Percentiles rank a stretch among this genome's conserved stretches.
Conservation (phyloP, 2,797 vertebrate genomes). For the Parauchenoglanis punctatus region DNA sequence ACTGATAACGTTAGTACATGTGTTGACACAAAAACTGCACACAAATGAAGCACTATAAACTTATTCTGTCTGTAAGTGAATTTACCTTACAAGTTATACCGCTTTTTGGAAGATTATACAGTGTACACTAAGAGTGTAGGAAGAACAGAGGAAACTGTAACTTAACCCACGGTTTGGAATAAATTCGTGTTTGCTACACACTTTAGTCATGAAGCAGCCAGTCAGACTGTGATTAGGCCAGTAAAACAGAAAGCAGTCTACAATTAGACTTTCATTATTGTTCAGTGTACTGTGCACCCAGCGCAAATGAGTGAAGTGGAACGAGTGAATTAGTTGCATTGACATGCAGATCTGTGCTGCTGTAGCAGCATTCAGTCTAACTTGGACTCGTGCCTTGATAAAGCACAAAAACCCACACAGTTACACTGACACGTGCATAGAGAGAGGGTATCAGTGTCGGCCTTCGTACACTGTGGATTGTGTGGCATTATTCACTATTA, state of each 20-base stretch:
- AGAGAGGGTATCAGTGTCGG: background rate
- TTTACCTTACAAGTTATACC: background rate
- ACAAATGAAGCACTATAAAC: background rate
- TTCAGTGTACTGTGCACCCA: background rate
- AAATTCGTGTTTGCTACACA: background rate
- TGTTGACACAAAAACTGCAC: background rate
- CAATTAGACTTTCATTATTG: background rate
- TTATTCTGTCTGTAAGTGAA: background rate
- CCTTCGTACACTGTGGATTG: background rate
- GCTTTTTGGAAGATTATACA: background rate
- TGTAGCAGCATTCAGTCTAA: slow-evolving; percentile 7
- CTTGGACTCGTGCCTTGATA: slow-evolving; percentile 7
- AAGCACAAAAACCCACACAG: slow-evolving; percentile 35
- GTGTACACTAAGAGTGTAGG: background rate
- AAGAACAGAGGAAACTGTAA: background rate
- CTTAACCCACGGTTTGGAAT: background rate
- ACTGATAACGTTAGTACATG: background rate
- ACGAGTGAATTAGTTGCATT: slow-evolving; percentile 4
- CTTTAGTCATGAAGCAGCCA: background rate
- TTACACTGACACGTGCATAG: background rate
- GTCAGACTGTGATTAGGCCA: background rate
- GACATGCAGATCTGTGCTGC: slow-evolving; percentile 20
- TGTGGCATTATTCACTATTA: background rate
- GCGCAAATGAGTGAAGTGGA: slow-evolving; percentile 16
- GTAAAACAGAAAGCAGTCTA: background rate